Evolutionary conservation across 2,888 invertebrate species (phyloP).

Genomic region (Colostygia pectinataria): DNA sequence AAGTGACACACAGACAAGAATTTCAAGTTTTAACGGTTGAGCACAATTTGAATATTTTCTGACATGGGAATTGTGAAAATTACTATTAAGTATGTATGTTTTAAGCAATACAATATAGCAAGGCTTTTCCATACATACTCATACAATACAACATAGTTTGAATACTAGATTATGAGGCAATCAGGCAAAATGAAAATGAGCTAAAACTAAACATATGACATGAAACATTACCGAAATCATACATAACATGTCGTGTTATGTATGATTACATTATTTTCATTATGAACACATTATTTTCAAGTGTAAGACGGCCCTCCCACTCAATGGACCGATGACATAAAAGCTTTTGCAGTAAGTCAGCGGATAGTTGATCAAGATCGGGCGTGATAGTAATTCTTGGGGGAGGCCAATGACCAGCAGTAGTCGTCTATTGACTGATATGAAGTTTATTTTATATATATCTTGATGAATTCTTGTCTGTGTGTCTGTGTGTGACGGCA

Average conservation of each 20-base stretch:
- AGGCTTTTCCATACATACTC: too few species aligned
- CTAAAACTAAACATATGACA: not conserved
- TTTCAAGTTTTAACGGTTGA: not conserved
- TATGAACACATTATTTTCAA: too few species aligned
- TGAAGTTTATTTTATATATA: not conserved
- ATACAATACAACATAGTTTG: too few species aligned
- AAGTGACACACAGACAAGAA: conserved; percentile 26
- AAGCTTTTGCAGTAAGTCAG: too few species aligned
- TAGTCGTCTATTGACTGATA: too few species aligned
- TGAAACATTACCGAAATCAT: not conserved
- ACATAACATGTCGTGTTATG: not conserved
- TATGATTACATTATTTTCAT: too few species aligned
- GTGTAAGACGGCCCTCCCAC: too few species aligned
- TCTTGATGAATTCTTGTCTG: conserved; percentile 8
- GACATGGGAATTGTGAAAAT: not conserved
- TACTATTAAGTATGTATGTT: not conserved
- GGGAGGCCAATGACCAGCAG: too few species aligned
- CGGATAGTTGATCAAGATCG: too few species aligned
- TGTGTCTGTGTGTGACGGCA: conserved; percentile 31
- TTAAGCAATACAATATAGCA: not conserved
- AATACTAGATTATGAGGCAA: not conserved
- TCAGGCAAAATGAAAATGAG: not conserved
- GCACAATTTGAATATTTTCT: not conserved
- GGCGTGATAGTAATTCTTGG: too few species aligned
- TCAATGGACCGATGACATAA: too few species aligned